Evolutionary conservation across 2,113 vertebrate species (phyloP), one percentile per base, ranked within the genome.

Genomic region (Marmota flaviventris): DNA sequence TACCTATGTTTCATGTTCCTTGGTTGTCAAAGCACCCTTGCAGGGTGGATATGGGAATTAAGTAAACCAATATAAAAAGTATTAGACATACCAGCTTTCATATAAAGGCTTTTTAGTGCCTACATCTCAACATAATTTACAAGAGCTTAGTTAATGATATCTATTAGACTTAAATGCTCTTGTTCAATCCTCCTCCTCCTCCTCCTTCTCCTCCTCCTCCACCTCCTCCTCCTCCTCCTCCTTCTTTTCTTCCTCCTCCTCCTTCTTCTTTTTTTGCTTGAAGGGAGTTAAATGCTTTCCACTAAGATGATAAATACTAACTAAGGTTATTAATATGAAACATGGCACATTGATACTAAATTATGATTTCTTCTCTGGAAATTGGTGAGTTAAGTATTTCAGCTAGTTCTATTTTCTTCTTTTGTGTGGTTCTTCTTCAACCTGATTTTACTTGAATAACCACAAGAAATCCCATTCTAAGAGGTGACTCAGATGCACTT

Each of bases 401-500:
- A 93, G 11, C 14, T 56, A 56, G 13, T 48, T 90, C 63, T 70
- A 8, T 48, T 25, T 75, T 76, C 10, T 76, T 53, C 91, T 65
- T 79, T 45, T 77, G n/a, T 69, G 11, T 53, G 24, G 1, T 63
- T 87, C 14, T 37, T 93, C 96, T 89, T 91, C 32, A 87, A 58
- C 45, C 14, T 88, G 3, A 67, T 94, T 86, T 93, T 67, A 61
- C 70, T 70, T 91, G 65, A 95, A 85, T 82, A 92, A 89, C 63
- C 82, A 91, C 34, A 92, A 90, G 63, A 97, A 92, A 39, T 70
- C 67, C 79, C 92, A 45, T 93, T 63, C 42, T 76, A 88, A 56
- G 95, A 37, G 20, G 78, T 95, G 97, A 96, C 85, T 89, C 76
- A 98, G 95, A 97, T 96, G 94, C 86, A 97, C 96, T 98, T 98